Conservation (phyloP, 2,888 invertebrate species). For the Cheilosia soror region DNA sequence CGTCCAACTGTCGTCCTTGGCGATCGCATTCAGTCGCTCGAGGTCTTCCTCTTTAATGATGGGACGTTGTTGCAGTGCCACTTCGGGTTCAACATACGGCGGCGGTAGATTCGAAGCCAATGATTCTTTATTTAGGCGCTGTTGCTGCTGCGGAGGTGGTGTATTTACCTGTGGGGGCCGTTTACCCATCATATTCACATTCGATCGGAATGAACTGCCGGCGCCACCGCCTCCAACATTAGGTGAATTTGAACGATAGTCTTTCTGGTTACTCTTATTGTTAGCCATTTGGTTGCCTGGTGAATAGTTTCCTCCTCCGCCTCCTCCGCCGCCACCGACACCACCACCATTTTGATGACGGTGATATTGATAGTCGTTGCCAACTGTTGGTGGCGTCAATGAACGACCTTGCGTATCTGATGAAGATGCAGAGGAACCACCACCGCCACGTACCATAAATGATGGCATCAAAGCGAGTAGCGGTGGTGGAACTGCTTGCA, state of each 20-base stretch:
- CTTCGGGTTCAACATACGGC: conserved; percentile 84
- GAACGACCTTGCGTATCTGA: conserved; percentile 71
- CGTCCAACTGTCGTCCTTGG: conserved; percentile 96
- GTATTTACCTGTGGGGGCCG: conserved; percentile 79
- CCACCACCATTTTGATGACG: conserved; percentile 75
- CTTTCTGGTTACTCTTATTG: conserved; percentile 73
- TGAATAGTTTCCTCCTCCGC: conserved; percentile 69
- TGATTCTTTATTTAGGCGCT: conserved; percentile 80
- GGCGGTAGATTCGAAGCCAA: conserved; percentile 62
- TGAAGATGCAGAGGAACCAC: conserved; percentile 68
- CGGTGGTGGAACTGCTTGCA: conserved; percentile 87
- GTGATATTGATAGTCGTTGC: conserved; percentile 64
- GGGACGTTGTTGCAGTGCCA: conserved; percentile 90
- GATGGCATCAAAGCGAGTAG: conserved; percentile 91
- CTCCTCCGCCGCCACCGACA: conserved; percentile 69
- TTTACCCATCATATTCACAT: conserved; percentile 80
- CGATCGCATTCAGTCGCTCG: conserved; percentile 95
- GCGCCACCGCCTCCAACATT: conserved; percentile 60
- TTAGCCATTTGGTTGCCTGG: conserved; percentile 59
- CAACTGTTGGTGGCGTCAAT: conserved; percentile 61
- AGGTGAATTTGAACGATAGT: conserved; percentile 78
- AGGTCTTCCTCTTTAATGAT: conserved; percentile 97
- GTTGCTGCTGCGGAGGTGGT: conserved; percentile 77
- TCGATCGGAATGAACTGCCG: conserved; percentile 79
- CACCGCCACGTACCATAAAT: conserved; percentile 86